Base-by-base conservation (phyloP, 2,888 invertebrate species). In the Bugulina stolonifera region DNA sequence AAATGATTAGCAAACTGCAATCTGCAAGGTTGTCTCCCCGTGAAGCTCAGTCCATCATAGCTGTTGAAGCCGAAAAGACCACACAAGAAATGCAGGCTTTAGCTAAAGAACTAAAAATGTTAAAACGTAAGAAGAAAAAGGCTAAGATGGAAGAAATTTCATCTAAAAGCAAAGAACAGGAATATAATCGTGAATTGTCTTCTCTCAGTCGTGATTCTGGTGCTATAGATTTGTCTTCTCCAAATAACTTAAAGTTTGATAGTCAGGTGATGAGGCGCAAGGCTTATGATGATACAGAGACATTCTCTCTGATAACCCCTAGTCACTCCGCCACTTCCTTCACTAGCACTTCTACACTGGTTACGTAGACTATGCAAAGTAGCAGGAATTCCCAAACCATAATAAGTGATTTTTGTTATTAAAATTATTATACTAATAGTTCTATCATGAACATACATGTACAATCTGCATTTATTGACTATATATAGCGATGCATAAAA, bases 31-130 rank as follows among this genome's bases (percentile, higher is more conserved):
- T 64, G 27, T 32, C 32, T 14, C 64, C 64, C 10, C 64, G 64
- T 5, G 64, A 64, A 14, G 64, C 64, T 34, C 64, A 64, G 10
- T 64, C 64, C 3, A 25, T 64, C 22, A 64, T 64, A 29, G 27
- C 64, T 34, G 27, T 64, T 14, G 64, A 64, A 34, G 34, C 64
- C 5, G 64, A 64, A 3, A 64, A 64, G n/a, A 32, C 64, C 3
- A 32, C 64, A 25, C 64, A 64, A 64, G 64, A 64, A 64, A 64
- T 64, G 64, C 64, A 32, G 32, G 22, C 64, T 5, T 27, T 64
- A 5, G 32, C 64, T 34, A 64, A 64, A 32, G 64, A 64, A 64
- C 34, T 64, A 27, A 64, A 64, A 64, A 64, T 64, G 64, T 64
- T 64, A 32, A 64, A 64, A 32, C 29, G 34, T 25, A 22, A 64